Evolutionary conservation across 2,797 vertebrate species (phyloP).

Genomic region (Falco rusticolus): DNA sequence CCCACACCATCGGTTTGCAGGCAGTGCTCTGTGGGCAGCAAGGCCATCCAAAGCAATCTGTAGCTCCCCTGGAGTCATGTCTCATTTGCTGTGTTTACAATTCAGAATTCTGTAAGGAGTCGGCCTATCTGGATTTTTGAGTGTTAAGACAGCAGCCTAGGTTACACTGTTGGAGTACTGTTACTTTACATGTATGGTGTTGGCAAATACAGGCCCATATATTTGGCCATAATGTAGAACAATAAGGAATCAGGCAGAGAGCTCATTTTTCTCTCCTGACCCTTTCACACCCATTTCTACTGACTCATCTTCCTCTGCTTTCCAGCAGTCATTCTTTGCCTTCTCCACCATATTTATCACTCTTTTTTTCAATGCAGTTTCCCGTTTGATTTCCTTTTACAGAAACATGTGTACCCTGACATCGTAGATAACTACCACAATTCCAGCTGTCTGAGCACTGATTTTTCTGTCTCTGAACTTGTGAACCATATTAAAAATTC

Average conservation of each 20-base stretch:
- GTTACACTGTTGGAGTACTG: not conserved
- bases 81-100: not conserved
- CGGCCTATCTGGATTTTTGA: not conserved
- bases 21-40: not conserved
- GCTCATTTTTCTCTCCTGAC: not conserved
- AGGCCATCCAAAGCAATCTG: not conserved
- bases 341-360: slow-evolving; percentile 10
- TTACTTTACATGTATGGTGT: not conserved
- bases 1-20: not conserved
- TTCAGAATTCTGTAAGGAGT: not conserved
- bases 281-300: not conserved
- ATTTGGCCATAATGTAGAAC: not conserved
- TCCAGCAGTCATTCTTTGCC: not conserved
- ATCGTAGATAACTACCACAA: not conserved
- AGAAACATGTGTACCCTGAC: slow-evolving; percentile 15
- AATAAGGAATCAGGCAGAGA: not conserved
- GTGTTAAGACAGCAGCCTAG: not conserved
- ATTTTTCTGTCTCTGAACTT: slow-evolving; percentile 55
- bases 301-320: not conserved
- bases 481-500: slow-evolving; percentile 61
- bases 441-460: not conserved
- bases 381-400: slow-evolving; percentile 10
- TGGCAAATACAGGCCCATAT: not conserved
- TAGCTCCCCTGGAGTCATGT: not conserved
- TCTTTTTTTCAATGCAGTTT: slow-evolving; percentile 7